Evolutionary conservation across 2,888 invertebrate genomes (phyloP).

Genomic region (Trissolcus japonicus): DNA sequence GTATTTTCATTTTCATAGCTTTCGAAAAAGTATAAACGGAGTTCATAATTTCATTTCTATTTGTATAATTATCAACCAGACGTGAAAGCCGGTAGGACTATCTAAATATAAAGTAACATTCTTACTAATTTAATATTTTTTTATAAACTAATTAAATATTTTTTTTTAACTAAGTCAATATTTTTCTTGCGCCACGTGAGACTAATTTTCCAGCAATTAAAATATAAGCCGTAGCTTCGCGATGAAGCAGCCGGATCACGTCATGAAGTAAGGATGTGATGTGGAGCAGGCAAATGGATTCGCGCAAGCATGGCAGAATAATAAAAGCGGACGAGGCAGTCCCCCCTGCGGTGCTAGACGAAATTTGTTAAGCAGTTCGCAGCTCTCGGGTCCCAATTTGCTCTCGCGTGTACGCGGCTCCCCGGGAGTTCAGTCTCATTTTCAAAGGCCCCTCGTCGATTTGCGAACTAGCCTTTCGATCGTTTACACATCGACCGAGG

Average conservation of each 20-base stretch:
- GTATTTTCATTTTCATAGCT: no score
- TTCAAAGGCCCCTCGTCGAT: conserved; percentile 49
- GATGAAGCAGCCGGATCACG: conserved; percentile 2
- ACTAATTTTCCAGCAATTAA: conserved; percentile 12
- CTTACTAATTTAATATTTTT: background rate
- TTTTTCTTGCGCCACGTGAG: background rate
- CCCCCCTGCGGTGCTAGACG: conserved; percentile 69
- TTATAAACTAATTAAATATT: background rate
- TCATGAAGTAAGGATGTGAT: conserved; percentile 5
- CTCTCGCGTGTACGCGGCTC: conserved; percentile 44
- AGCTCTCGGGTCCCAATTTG: conserved; percentile 53
- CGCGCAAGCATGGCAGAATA: conserved; percentile 52
- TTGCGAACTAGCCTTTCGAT: conserved; percentile 53
- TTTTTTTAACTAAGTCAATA: background rate
- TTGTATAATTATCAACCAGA: no score
- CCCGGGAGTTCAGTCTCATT: conserved; percentile 46
- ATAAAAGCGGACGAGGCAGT: conserved; percentile 59
- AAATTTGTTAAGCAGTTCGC: conserved; percentile 67
- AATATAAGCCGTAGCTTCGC: background rate
- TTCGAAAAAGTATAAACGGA: no score
- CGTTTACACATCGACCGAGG: conserved; percentile 42
- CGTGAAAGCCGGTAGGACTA: no score
- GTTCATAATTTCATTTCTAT: no score
- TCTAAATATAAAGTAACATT: no score
- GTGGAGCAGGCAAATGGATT: conserved; percentile 8